A percentile compares a stretch with the other conserved stretches of the same genome.
Conservation (phyloP, 2,888 invertebrate genomes). For the Octodonta nipae region DNA sequence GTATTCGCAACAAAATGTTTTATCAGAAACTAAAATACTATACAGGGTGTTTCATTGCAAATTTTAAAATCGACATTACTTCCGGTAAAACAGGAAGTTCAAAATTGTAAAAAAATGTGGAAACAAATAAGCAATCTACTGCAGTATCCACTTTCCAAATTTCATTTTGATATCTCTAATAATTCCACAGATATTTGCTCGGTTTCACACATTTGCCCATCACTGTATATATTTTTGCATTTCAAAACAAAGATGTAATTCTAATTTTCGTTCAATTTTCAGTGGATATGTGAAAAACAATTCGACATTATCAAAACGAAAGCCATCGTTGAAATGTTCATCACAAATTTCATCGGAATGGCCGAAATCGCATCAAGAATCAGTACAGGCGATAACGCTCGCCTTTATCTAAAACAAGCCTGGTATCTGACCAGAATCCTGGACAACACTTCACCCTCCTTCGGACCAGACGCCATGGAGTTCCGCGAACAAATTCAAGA, state of each 20-base stretch:
- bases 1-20: no score
- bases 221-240: no score
- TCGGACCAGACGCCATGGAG: slow-evolving; percentile 33
- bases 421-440: slow-evolving; percentile 50
- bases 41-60: no score
- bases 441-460: slow-evolving; percentile 41
- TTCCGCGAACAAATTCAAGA: slow-evolving; percentile 10
- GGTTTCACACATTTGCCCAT: not conserved
- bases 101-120: no score
- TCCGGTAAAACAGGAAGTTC: no score
- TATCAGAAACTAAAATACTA: no score
- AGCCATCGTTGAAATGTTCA: slow-evolving; percentile 53
- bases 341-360: slow-evolving; percentile 59
- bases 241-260: not conserved
- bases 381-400: slow-evolving; percentile 46
- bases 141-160: not conserved
- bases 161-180: not conserved
- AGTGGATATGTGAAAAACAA: slow-evolving; percentile 25
- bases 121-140: no score
- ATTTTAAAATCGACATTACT: no score
- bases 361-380: slow-evolving; percentile 50
- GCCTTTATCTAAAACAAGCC: slow-evolving; percentile 58
- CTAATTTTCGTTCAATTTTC: slow-evolving; percentile 2
- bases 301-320: slow-evolving; percentile 48
- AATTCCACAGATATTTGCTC: not conserved